Conservation (phyloP, 2,888 invertebrate species). For the Venusia cambrica region DNA sequence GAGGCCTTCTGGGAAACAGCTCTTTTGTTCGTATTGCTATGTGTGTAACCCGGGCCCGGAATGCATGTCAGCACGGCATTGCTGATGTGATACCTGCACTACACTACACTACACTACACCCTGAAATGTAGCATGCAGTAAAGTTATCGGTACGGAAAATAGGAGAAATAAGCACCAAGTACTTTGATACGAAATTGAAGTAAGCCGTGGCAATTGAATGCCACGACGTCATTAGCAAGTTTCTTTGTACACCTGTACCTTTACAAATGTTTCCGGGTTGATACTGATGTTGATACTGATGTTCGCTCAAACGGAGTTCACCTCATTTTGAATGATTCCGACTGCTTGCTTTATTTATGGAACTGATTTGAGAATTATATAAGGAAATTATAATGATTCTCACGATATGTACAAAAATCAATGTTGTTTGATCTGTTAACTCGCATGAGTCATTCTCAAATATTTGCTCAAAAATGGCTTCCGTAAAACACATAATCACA, state of each 20-base stretch:
- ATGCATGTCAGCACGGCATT: no score
- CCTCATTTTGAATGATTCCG: conserved; percentile 8
- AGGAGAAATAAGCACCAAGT: no score
- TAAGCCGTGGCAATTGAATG: conserved; percentile 11
- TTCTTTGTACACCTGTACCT: conserved; percentile 16
- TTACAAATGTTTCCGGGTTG: conserved; percentile 11
- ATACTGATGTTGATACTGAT: no score
- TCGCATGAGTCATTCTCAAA: no score
- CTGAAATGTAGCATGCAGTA: no score
- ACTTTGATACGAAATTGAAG: conserved; percentile 5
- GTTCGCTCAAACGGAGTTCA: conserved; percentile 11
- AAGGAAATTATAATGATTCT: neutral
- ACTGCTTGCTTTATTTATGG: conserved; percentile 3
- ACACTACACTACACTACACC: no score
- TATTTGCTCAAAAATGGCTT: no score
- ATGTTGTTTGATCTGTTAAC: no score
- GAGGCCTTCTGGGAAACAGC: conserved; percentile 10
- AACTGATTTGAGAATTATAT: neutral
- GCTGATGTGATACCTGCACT: no score
- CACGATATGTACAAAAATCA: no score
- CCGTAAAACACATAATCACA: no score
- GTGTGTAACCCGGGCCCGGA: conserved; percentile 7
- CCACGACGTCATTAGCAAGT: conserved; percentile 13
- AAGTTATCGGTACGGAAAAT: no score
- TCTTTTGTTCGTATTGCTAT: conserved; percentile 14